phyloP scores from a whole-genome alignment of 92 coral and sea anemone species.

The Epizoanthus scotinus region DNA sequence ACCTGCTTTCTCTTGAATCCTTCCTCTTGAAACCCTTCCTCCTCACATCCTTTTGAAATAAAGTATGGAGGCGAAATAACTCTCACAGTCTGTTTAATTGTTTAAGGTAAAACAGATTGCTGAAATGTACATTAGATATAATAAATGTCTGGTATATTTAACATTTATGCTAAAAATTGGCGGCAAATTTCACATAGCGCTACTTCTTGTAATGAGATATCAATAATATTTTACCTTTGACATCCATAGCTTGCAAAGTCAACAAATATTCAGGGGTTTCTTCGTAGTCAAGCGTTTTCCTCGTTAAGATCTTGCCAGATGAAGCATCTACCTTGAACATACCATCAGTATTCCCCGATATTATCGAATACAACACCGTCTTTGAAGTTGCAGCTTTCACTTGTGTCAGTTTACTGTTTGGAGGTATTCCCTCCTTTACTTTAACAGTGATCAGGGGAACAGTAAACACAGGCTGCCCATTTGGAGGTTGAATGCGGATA shows the following conservation, averaged over 20 bases:
- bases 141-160: no score
- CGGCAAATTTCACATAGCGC: no score
- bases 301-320: conserved; percentile 65
- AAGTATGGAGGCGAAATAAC: no score
- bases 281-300: conserved; percentile 67
- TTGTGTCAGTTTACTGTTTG: conserved; percentile 56
- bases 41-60: no score
- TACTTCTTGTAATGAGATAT: background rate
- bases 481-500: conserved; percentile 48
- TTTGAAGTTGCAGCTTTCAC: conserved; percentile 63
- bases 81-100: no score
- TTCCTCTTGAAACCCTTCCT: no score
- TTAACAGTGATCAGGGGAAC: conserved; percentile 48
- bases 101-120: no score
- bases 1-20: no score
- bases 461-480: conserved; percentile 68
- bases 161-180: background rate
- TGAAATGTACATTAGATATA: no score
- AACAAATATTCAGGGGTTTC: conserved; percentile 45
- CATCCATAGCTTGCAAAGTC: conserved; percentile 56
- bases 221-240: conserved; percentile 36
- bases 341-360: conserved; percentile 71
- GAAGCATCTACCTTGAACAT: conserved; percentile 64
- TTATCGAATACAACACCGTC: conserved; percentile 48
- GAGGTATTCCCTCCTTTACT: conserved; percentile 69